A percentile compares a stretch with the other conserved stretches of the same genome.
phyloP scores from a whole-genome alignment of 1,140 invertebrate genomes.

The Aethina tumida region DNA sequence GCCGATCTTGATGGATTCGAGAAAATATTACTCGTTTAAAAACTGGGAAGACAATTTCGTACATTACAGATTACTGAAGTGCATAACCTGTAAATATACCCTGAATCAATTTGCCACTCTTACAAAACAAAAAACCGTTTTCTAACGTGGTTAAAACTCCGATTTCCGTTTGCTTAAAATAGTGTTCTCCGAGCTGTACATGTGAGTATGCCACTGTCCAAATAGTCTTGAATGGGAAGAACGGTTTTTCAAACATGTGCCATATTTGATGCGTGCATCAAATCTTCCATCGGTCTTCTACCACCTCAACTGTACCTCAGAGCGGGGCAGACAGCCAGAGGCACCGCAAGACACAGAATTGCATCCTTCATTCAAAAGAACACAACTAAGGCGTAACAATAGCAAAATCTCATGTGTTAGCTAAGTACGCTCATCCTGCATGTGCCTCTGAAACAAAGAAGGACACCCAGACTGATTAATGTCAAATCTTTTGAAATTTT shows the following conservation, averaged over 20 bases:
- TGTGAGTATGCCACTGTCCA: neutral
- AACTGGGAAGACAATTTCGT: no score
- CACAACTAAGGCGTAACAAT: conserved; percentile 35
- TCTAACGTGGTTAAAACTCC: neutral
- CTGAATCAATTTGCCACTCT: no score
- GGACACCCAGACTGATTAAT: conserved; percentile 52
- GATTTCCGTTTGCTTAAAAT: neutral
- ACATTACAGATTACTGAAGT: no score
- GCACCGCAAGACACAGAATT: conserved; percentile 37
- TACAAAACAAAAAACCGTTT: neutral
- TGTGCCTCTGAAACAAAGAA: conserved; percentile 69
- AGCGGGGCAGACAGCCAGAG: conserved; percentile 33
- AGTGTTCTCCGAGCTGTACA: neutral
- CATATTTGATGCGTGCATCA: conserved; percentile 26
- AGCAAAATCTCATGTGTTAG: conserved; percentile 22
- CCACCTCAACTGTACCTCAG: conserved; percentile 27
- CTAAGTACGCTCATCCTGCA: conserved; percentile 47
- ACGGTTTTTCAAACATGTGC: conserved; percentile 22
- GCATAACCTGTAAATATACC: no score
- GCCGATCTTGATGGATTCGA: no score
- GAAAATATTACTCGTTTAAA: no score
- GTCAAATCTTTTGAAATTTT: no score
- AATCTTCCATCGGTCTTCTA: conserved; percentile 34
- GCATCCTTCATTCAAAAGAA: conserved; percentile 33
- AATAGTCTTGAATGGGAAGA: neutral